A percentile compares a stretch with the other conserved stretches of the same genome.
Evolutionary conservation across 2,113 vertebrate species (phyloP).

Genomic region (Cyrtonyx montezumae): DNA sequence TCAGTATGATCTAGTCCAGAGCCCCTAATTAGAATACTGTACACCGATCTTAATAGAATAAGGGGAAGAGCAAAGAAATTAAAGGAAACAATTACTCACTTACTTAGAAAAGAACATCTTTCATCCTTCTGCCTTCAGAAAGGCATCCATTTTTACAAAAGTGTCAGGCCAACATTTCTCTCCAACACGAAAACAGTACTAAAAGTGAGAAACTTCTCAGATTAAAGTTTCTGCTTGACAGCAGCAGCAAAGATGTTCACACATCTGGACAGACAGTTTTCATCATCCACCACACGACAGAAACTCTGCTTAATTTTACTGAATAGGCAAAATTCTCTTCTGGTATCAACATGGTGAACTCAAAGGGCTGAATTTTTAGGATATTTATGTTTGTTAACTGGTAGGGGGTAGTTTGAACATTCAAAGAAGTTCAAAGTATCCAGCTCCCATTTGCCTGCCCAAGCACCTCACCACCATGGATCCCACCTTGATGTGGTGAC

Average conservation of each 20-base stretch:
- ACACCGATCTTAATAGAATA: neutral
- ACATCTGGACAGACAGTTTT: neutral
- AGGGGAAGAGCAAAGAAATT: constrained; percentile 36
- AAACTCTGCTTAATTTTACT: neutral
- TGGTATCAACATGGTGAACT: neutral
- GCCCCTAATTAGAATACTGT: constrained; percentile 18
- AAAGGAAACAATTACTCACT: constrained; percentile 41
- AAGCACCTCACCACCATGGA: neutral
- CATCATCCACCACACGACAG: neutral
- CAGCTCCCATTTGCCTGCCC: neutral
- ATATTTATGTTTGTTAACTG: neutral
- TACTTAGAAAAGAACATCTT: constrained; percentile 42
- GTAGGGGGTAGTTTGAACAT: neutral
- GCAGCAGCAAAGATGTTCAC: neutral
- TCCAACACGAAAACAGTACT: neutral
- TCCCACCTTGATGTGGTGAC: neutral
- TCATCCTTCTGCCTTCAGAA: constrained; percentile 1
- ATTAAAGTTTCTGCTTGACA: neutral
- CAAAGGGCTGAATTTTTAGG: neutral
- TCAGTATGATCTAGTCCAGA: constrained; percentile 6
- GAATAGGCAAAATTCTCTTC: neutral
- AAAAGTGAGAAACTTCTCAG: neutral
- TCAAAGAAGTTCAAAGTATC: neutral
- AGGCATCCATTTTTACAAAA: neutral
- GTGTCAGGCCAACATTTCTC: constrained; percentile 1